These are phyloP conservation scores for Merluccius polli DNA, from an alignment of 2,797 vertebrate species.

Conservation along the genomic window DNA sequence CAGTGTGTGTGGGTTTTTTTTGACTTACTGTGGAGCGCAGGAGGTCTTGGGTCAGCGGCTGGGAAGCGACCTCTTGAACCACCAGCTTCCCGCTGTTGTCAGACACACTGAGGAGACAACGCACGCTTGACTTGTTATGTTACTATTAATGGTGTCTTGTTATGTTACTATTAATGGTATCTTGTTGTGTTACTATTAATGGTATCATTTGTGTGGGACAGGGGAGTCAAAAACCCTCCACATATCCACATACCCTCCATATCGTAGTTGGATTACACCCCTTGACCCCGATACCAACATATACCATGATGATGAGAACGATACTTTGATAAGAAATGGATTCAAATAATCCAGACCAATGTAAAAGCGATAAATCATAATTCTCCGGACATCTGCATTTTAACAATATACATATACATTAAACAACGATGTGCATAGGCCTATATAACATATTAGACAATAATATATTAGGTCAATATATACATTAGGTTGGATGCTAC, in stretches of 20 bases:
- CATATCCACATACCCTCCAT: too few relatives aligned
- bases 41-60: constrained; percentile 85
- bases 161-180: neutral
- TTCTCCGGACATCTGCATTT: too few relatives aligned
- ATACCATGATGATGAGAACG: neutral
- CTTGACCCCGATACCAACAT: neutral
- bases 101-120: constrained; percentile 72
- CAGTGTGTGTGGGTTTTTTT: neutral
- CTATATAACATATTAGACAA: too few relatives aligned
- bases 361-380: too few relatives aligned
- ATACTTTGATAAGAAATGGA: neutral
- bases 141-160: neutral
- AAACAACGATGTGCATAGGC: too few relatives aligned
- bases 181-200: too few relatives aligned
- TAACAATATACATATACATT: too few relatives aligned
- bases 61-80: constrained; percentile 83
- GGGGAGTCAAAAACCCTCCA: neutral
- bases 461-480: neutral
- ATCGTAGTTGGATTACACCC: neutral
- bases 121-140: neutral
- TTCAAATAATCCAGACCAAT: too few relatives aligned
- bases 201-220: neutral
- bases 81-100: constrained; percentile 79
- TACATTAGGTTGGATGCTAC: neutral
- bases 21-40: constrained; percentile 76